Evolutionary conservation across 2,888 invertebrate species (phyloP).

Genomic region (Xestia xanthographa): DNA sequence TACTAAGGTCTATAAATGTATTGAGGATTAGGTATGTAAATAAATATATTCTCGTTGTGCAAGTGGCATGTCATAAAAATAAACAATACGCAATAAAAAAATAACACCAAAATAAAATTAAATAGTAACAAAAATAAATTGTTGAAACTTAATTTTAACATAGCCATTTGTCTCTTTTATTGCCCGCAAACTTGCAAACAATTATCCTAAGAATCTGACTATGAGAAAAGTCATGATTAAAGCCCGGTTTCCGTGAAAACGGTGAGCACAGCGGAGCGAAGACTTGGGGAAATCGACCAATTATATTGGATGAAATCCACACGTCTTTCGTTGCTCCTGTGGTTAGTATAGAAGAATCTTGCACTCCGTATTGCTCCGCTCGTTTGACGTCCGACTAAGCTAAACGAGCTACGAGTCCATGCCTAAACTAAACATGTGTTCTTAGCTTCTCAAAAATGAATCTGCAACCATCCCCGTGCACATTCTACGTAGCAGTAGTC

Average conservation of each 20-base stretch:
- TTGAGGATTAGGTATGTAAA: constrained; percentile 16
- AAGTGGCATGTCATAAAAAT: constrained; percentile 12
- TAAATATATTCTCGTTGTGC: constrained; percentile 35
- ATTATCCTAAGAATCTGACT: not conserved
- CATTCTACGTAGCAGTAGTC: not conserved
- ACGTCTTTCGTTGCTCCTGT: not conserved
- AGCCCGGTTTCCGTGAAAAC: not conserved
- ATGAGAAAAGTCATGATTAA: not conserved
- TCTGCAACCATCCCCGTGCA: not conserved
- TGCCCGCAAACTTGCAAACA: constrained; percentile 6
- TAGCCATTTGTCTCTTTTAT: constrained; percentile 12
- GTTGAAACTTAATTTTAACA: constrained; percentile 31
- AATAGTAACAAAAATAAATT: constrained; percentile 51
- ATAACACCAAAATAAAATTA: constrained; percentile 9
- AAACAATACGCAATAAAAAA: constrained; percentile 8
- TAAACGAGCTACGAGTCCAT: too few relatives aligned
- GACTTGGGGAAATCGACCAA: not conserved
- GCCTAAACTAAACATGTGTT: not conserved
- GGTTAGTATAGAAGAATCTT: not conserved
- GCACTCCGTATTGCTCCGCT: not conserved
- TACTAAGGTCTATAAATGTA: not conserved
- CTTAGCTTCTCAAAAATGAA: not conserved
- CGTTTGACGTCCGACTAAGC: too few relatives aligned
- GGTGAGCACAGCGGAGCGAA: too few relatives aligned
- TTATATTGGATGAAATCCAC: not conserved